These are phyloP conservation scores for Thumatha senex DNA, from an alignment of 2,888 invertebrate genomes.

Conservation along the genomic window DNA sequence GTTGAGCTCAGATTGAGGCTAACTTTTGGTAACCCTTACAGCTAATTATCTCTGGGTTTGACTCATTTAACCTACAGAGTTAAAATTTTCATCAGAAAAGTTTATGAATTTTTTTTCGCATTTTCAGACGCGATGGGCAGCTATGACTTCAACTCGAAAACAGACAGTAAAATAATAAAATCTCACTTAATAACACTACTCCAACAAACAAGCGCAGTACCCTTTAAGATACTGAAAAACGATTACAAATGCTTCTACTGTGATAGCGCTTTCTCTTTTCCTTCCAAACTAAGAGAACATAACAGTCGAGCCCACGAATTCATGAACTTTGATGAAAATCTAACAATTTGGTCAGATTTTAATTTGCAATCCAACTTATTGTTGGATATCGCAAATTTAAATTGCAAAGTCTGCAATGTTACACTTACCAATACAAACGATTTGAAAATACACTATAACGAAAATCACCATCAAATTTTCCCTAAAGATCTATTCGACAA, in stretches of 20 bases:
- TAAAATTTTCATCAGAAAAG: not conserved
- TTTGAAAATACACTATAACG: conserved; percentile 4
- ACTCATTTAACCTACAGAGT: not conserved
- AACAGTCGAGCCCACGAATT: not conserved
- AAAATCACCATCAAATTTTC: conserved; percentile 1
- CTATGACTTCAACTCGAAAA: conserved; percentile 2
- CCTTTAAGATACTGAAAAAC: conserved; percentile 48
- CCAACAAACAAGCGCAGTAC: conserved; percentile 35
- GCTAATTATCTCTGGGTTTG: not conserved
- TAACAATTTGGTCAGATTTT: conserved; percentile 4
- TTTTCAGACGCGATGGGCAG: too few species aligned
- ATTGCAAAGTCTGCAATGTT: conserved; percentile 4
- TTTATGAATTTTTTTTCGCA: conserved; percentile 8
- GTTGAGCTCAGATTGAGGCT: too few species aligned
- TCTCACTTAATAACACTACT: conserved; percentile 45
- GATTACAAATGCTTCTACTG: conserved; percentile 53
- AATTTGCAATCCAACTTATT: not conserved
- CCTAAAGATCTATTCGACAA: not conserved
- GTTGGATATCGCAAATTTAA: conserved; percentile 3
- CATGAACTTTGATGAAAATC: not conserved
- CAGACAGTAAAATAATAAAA: conserved; percentile 27
- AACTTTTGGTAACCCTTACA: too few species aligned
- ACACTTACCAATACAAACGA: not conserved
- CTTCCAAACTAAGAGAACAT: conserved; percentile 5
- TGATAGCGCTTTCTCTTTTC: not conserved